Base-by-base conservation (phyloP, 1,140 invertebrate genomes). In the Aphelenchoides fujianensis region DNA sequence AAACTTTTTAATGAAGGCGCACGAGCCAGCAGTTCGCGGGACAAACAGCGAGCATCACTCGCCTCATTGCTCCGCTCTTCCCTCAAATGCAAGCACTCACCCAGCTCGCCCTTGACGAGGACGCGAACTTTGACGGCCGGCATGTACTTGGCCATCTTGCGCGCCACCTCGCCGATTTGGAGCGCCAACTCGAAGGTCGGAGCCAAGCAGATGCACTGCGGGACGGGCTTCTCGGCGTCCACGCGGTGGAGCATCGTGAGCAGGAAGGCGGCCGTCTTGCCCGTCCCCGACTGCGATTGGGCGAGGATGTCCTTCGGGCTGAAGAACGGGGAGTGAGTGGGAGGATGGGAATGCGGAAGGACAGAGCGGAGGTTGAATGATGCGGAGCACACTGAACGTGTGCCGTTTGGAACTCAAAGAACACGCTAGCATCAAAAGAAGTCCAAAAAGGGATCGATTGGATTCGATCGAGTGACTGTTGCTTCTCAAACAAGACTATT, bases 221-320 rank as follows among this genome's bases (percentile, higher is more conserved):
- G 92, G 85, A 92, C 91, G 73, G 90, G 87, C 75, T 91, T 88
- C 27, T 84, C 87, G 0, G 90, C 83, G 85, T 98, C 91, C 0
- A 98, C 92, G 81, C 94, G 87, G 81, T 91, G 95, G n/a, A 98
- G 86, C 92, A 97, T 96, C 1, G 95, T 94, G 41, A 98, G 87
- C 7, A 95, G 91, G 88, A 99, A 98, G 9, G 95, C 94, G 64
- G 96, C 95, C 9, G 96, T 98, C 89, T 99, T 98, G 54, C 96
- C 96, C 72, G 96, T 99, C 61, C 96, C 96, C 72, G 93, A 97
- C 82, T 98, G 96, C 68, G 94, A 96, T 86, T 99, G 96, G 2
- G 96, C 96, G 79, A 99, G 97, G 90, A 99, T 92, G 86, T 99
- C 98, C 84, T 92, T 90, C 41, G 93, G 93, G n/a, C n/a, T n/a